A percentile compares a stretch with the other conserved stretches of the same genome.
These are phyloP conservation scores for Nettapus auritus DNA, from an alignment of 2,113 vertebrate species.

Conservation along the genomic window DNA sequence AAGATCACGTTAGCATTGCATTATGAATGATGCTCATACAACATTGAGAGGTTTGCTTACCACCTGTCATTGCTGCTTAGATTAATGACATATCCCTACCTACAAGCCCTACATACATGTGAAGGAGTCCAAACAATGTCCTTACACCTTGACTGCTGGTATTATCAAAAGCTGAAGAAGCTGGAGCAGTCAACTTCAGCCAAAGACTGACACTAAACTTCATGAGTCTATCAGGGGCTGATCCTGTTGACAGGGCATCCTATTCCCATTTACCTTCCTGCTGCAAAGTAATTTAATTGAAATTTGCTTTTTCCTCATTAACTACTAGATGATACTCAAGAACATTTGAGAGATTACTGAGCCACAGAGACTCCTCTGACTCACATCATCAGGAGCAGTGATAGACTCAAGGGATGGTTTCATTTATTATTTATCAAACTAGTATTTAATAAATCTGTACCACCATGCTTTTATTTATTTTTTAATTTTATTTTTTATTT, in stretches of 20 bases:
- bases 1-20: not conserved
- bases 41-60: not conserved
- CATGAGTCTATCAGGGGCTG: not conserved
- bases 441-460: not conserved
- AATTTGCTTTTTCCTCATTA: not conserved
- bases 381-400: not conserved
- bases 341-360: not conserved
- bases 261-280: not conserved
- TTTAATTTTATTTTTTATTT: no score
- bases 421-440: not conserved
- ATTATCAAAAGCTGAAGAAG: not conserved
- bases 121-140: not conserved
- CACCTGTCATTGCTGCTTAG: not conserved
- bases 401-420: not conserved
- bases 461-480: not conserved
- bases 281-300: not conserved
- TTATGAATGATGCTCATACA: rapidly evolving
- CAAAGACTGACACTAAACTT: not conserved
- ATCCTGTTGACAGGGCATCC: not conserved
- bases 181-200: not conserved
- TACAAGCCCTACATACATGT: rapidly evolving
- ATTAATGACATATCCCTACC: not conserved
- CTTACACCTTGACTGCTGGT: not conserved
- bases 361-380: not conserved
- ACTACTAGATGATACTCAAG: not conserved